These are phyloP conservation scores for Glomeris marginata DNA, from an alignment of 2,888 invertebrate genomes.

Conservation along the genomic window DNA sequence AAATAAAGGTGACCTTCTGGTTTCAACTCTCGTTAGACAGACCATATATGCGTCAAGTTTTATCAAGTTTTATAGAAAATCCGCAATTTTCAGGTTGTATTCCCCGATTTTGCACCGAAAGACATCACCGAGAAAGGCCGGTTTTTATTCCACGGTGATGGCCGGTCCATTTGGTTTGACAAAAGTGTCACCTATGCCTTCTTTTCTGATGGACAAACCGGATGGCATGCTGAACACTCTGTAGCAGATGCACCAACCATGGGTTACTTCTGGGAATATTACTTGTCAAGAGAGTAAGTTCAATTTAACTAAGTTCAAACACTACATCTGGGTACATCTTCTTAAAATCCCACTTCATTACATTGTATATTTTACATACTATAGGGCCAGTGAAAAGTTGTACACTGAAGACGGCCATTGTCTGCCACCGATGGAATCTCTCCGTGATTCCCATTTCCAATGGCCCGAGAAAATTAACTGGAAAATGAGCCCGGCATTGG, in stretches of 20 bases:
- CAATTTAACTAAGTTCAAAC: no score
- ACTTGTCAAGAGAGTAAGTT: conserved; percentile 33
- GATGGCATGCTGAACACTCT: conserved; percentile 35
- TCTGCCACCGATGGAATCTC: conserved; percentile 26
- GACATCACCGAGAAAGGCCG: conserved; percentile 28
- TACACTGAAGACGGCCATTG: conserved; percentile 29
- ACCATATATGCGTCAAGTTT: no score
- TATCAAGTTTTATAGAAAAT: no score
- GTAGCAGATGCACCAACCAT: conserved; percentile 36
- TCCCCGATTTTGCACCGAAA: conserved; percentile 24
- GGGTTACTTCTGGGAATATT: conserved; percentile 33
- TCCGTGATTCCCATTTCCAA: conserved; percentile 22
- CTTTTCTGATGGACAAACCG: conserved; percentile 33
- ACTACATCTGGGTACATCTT: neutral
- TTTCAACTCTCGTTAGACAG: no score
- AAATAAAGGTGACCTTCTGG: no score
- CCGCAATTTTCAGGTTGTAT: conserved; percentile 23
- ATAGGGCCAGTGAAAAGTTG: conserved; percentile 26
- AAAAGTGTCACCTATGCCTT: conserved; percentile 32
- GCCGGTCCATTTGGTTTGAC: conserved; percentile 35
- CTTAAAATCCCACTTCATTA: neutral
- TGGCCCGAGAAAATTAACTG: conserved; percentile 26
- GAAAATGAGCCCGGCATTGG: conserved; percentile 27
- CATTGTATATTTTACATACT: conserved; percentile 9
- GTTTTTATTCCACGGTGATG: conserved; percentile 32